A percentile compares a stretch with the other conserved stretches of the same genome.
Conservation (phyloP, 64 coral and sea anemone species). For the Montipora efflorescens region DNA sequence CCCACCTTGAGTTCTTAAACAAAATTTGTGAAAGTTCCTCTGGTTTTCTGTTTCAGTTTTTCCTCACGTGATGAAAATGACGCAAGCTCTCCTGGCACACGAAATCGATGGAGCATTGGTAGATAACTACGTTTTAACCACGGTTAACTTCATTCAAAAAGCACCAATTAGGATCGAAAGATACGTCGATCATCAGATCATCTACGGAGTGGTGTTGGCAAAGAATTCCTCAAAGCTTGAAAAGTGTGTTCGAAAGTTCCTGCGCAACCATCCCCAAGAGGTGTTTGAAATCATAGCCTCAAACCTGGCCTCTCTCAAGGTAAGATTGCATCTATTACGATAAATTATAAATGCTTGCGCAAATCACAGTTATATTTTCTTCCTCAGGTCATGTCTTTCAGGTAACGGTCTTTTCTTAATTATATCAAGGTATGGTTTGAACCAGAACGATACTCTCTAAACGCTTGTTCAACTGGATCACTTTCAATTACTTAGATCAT, state of each 20-base stretch:
- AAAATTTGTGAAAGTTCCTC: neutral
- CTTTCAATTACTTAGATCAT: too few relatives aligned
- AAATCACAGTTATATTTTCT: too few relatives aligned
- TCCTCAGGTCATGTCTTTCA: too few relatives aligned
- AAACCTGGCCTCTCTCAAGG: slow-evolving; percentile 78
- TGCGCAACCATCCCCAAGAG: slow-evolving; percentile 84
- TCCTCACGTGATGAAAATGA: slow-evolving; percentile 78
- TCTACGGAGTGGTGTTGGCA: slow-evolving; percentile 72
- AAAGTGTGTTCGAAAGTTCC: slow-evolving; percentile 68
- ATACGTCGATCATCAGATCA: slow-evolving; percentile 85
- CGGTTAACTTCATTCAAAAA: slow-evolving; percentile 70
- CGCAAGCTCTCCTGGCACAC: slow-evolving; percentile 63
- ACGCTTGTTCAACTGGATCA: too few relatives aligned
- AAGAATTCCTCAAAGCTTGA: slow-evolving; percentile 78
- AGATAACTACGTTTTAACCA: slow-evolving; percentile 91
- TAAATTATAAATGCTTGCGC: neutral
- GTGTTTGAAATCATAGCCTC: slow-evolving; percentile 85
- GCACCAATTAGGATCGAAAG: slow-evolving; percentile 86
- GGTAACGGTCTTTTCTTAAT: too few relatives aligned
- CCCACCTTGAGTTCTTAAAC: neutral
- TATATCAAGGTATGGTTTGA: too few relatives aligned
- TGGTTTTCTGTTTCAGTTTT: slow-evolving; percentile 57
- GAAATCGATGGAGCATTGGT: slow-evolving; percentile 88
- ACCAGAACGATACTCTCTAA: too few relatives aligned
- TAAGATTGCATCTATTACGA: neutral